phyloP scores from a whole-genome alignment of 2,888 invertebrate genomes.

The Phlogophora meticulosa region DNA sequence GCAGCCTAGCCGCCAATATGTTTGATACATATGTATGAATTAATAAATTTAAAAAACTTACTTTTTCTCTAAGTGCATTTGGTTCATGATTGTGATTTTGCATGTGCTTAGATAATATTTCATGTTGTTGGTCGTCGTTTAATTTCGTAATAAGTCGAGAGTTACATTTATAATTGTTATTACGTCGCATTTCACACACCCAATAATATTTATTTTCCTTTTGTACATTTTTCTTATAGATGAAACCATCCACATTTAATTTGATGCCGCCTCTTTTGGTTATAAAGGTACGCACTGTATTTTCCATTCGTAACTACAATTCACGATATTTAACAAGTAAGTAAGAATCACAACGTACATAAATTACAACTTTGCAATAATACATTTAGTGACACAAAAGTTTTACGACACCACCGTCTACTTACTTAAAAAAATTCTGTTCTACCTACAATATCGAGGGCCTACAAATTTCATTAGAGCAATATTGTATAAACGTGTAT shows the following conservation, averaged over 20 bases:
- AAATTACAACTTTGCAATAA: too few relatives aligned
- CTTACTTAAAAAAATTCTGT: too few relatives aligned
- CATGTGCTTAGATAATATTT: neutral
- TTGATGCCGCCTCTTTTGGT: neutral
- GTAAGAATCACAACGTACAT: too few relatives aligned
- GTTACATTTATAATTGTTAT: conserved; percentile 3
- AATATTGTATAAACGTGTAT: too few relatives aligned
- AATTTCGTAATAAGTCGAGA: conserved; percentile 10
- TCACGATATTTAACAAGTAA: neutral
- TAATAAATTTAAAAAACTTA: too few relatives aligned
- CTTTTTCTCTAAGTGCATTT: neutral
- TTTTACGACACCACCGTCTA: too few relatives aligned
- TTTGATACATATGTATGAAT: too few relatives aligned
- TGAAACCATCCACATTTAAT: conserved; percentile 2
- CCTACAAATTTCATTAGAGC: too few relatives aligned
- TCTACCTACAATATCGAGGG: too few relatives aligned
- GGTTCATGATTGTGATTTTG: neutral
- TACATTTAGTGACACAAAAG: too few relatives aligned
- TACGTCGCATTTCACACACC: neutral
- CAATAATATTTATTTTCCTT: neutral
- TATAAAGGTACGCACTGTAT: neutral
- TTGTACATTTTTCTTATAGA: neutral
- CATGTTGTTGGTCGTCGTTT: conserved; percentile 1
- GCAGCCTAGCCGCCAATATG: too few relatives aligned
- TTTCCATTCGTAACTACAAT: neutral